phyloP scores from a whole-genome alignment of 2,888 invertebrate genomes.

The Emmelina monodactyla region DNA sequence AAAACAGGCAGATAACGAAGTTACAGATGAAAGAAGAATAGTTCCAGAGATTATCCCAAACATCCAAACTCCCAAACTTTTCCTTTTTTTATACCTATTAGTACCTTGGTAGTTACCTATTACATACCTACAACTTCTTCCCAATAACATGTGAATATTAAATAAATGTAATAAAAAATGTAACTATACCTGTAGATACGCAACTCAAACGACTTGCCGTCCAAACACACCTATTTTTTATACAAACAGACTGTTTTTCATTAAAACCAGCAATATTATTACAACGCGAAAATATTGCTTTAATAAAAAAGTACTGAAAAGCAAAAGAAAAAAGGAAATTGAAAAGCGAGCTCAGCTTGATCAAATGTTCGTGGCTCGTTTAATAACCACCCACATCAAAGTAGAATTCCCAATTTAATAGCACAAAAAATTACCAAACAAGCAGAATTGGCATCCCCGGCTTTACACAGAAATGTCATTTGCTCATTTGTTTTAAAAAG shows the following conservation, averaged over 20 bases:
- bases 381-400: slow-evolving; percentile 48
- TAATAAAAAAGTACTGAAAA: neutral
- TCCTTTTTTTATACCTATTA: too few species aligned
- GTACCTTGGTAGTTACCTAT: too few species aligned
- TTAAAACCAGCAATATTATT: neutral
- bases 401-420: slow-evolving; percentile 41
- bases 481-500: slow-evolving; percentile 26
- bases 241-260: neutral
- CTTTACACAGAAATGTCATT: slow-evolving; percentile 41
- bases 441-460: slow-evolving; percentile 36
- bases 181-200: too few species aligned
- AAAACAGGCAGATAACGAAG: too few species aligned
- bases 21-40: too few species aligned
- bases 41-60: too few species aligned
- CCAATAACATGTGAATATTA: too few species aligned
- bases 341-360: slow-evolving; percentile 24
- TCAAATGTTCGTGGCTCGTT: slow-evolving; percentile 40
- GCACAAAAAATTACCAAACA: slow-evolving; percentile 44
- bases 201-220: too few species aligned
- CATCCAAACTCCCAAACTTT: too few species aligned
- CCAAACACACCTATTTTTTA: too few species aligned
- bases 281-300: neutral
- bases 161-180: too few species aligned
- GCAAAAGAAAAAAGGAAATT: slow-evolving; percentile 5
- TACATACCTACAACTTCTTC: too few species aligned